Conservation (phyloP, 2,888 invertebrate species). For the Eurytoma californica region DNA sequence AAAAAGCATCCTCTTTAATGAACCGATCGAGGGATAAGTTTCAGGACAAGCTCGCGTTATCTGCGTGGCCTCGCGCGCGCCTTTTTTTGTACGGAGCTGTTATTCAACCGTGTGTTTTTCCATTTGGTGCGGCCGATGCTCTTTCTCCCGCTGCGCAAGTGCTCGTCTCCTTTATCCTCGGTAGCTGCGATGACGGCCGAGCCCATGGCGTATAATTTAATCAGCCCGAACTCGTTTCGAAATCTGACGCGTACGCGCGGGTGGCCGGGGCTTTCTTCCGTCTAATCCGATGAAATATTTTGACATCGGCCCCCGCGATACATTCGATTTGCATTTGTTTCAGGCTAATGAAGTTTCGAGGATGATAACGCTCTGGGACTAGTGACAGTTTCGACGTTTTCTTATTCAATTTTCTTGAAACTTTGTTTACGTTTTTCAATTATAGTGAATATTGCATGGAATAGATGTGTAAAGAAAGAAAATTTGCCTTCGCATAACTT, state of each 20-base stretch:
- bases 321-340: constrained; percentile 1
- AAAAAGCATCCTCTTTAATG: too few relatives aligned
- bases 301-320: constrained; percentile 15
- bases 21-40: too few relatives aligned
- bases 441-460: too few relatives aligned
- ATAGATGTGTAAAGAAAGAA: constrained; percentile 8
- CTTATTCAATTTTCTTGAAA: background rate
- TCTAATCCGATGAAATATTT: constrained; percentile 34
- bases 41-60: too few relatives aligned
- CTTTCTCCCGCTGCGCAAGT: constrained; percentile 4
- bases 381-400: background rate
- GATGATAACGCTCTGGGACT: background rate
- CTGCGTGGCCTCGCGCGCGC: too few relatives aligned
- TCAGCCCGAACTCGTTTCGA: constrained; percentile 56
- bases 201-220: constrained; percentile 58
- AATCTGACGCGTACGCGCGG: constrained; percentile 27
- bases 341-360: background rate
- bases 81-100: too few relatives aligned
- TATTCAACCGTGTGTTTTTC: constrained; percentile 4
- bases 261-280: constrained; percentile 11
- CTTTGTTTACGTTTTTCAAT: background rate
- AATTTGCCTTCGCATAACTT: constrained; percentile 35
- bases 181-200: constrained; percentile 16
- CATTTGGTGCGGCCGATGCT: background rate
- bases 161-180: background rate